A percentile compares a stretch with the other conserved stretches of the same genome.
phyloP scores from a whole-genome alignment of 2,113 vertebrate species.

The Uropsilus gracilis region DNA sequence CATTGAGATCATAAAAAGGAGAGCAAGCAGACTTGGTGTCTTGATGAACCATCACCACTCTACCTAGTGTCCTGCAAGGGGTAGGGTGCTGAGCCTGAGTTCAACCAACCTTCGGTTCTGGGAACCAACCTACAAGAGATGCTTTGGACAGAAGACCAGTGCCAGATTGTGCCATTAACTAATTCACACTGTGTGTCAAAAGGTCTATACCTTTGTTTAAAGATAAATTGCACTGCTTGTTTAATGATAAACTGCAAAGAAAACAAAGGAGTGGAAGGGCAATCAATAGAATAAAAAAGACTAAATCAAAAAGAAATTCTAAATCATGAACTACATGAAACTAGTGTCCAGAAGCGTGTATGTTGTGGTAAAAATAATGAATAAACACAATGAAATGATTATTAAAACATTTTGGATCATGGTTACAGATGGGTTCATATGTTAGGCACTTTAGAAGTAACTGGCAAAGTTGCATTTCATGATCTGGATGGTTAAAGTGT shows the following conservation, averaged over 20 bases:
- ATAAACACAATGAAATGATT: not conserved
- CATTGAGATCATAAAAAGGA: not conserved
- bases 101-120: not conserved
- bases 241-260: not conserved
- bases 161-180: too few relatives aligned
- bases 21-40: not conserved
- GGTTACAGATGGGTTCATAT: not conserved
- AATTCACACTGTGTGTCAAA: not conserved
- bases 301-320: not conserved
- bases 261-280: not conserved
- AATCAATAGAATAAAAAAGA: not conserved
- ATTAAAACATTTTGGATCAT: not conserved
- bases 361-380: not conserved
- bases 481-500: not conserved
- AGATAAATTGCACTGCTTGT: too few relatives aligned
- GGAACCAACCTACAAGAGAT: not conserved
- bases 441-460: not conserved
- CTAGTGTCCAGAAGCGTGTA: not conserved
- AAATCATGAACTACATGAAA: not conserved
- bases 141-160: not conserved
- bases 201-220: too few relatives aligned
- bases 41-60: not conserved
- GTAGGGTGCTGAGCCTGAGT: not conserved
- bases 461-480: not conserved
- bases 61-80: too few relatives aligned